These are phyloP conservation scores for Cephonodes hylas DNA, from an alignment of 2,888 invertebrate species.

Conservation along the genomic window DNA sequence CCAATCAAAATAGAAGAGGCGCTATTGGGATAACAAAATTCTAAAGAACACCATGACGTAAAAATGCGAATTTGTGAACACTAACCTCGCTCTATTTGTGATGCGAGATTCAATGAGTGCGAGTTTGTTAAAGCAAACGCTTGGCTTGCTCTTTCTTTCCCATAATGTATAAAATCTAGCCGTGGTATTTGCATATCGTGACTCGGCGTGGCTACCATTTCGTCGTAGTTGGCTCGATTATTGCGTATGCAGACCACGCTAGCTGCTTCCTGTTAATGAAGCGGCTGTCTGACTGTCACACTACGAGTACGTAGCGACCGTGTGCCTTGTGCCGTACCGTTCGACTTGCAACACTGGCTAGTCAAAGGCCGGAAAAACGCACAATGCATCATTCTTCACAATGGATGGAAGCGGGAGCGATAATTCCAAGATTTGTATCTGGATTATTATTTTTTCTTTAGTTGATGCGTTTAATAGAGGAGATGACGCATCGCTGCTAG, in stretches of 20 bases:
- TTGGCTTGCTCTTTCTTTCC: constrained; percentile 27
- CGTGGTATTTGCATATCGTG: constrained; percentile 41
- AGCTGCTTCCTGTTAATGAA: constrained; percentile 68
- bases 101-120: constrained; percentile 22
- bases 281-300: constrained; percentile 42
- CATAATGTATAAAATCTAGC: constrained; percentile 32
- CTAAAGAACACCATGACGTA: not conserved
- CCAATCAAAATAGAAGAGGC: not conserved
- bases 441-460: constrained; percentile 4
- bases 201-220: constrained; percentile 37
- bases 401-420: constrained; percentile 13
- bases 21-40: not conserved
- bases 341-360: constrained; percentile 13
- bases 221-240: constrained; percentile 31
- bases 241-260: constrained; percentile 64
- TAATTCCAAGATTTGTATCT: constrained; percentile 9
- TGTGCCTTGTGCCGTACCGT: not conserved
- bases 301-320: constrained; percentile 11
- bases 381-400: constrained; percentile 17
- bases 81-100: not conserved
- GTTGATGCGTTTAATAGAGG: not conserved
- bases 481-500: not conserved
- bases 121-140: constrained; percentile 27
- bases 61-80: not conserved
- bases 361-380: constrained; percentile 17